A percentile compares a stretch with the other conserved stretches of the same genome.
Evolutionary conservation across 2,888 invertebrate genomes (phyloP).

Genomic region (Ecliptopera silaceata): DNA sequence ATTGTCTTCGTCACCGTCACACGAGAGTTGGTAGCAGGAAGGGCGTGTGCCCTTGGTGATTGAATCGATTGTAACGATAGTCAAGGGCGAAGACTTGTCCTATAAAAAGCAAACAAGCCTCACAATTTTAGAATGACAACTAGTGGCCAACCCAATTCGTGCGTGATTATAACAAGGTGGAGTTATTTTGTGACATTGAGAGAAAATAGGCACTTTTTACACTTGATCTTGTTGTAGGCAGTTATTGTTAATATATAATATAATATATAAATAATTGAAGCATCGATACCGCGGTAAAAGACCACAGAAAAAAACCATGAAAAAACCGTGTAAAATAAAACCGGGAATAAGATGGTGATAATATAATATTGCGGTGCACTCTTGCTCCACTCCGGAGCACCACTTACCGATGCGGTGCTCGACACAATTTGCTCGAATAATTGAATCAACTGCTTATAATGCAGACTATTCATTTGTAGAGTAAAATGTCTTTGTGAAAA

Average conservation of each 20-base stretch:
- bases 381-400: slow-evolving; percentile 1
- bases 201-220: no score
- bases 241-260: no score
- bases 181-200: no score
- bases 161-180: no score
- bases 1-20: background rate
- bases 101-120: background rate
- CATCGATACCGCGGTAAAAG: no score
- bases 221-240: no score
- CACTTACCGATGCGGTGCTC: slow-evolving; percentile 10
- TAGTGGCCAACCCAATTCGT: background rate
- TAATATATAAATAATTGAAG: no score
- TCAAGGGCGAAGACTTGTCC: slow-evolving; percentile 4
- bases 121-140: background rate
- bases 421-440: slow-evolving; percentile 11
- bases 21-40: slow-evolving; percentile 9
- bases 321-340: background rate
- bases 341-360: background rate
- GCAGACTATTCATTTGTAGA: slow-evolving; percentile 11
- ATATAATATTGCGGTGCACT: slow-evolving; percentile 2
- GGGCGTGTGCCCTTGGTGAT: slow-evolving; percentile 2
- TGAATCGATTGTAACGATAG: background rate
- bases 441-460: slow-evolving; percentile 14
- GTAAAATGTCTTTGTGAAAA: background rate
- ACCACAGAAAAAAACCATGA: no score